Evolutionary conservation across 1,140 invertebrate species (phyloP), one percentile per base, ranked within the genome.

Genomic region (Philaenus spumarius): DNA sequence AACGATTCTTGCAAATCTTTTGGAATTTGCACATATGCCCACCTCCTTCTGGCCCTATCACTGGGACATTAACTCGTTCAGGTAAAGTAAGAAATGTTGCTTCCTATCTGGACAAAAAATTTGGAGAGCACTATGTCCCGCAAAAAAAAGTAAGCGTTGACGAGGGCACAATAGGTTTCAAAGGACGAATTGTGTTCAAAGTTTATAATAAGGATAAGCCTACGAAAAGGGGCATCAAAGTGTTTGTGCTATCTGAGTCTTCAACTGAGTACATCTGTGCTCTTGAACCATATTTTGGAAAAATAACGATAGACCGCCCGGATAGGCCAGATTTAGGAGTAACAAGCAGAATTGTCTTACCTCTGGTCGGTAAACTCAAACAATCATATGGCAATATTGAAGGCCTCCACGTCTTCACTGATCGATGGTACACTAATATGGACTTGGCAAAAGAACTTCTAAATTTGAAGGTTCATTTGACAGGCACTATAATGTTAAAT

Each of bases 171-270:
- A 30, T 46, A n/a, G 40, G 24, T 6, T 56, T 56, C 45, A 47
- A 56, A 45, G 55, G 55, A 4, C 20, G 24, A 47, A 45, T 56
- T n/a, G 4, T 56, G 9, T 56, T 56, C 24, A 56, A 56, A 30
- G 15, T 30, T n/a, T 56, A 56, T 24, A 56, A 56, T 26, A 46
- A 56, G 19, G 17, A 24, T 14, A 56, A 56, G 20, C 55, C 42
- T 6, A 47, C 20, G 12, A 56, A 56, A 56, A 47, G 55, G 55
- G 55, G 55, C n/a, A 52, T 51, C 12, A 58, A 52, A 52, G 26
- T 58, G 5, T 58, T 34, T 58, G 56, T 50, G 12, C 14, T 58
- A 12, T 6, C 26, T 2, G 30, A 58, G 12, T 22, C 48, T 6
- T 5, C 7, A 15, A 55, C 14, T 58, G 45, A 47, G 1, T 58